These are phyloP conservation scores for Fregata magnificens DNA, from an alignment of 2,113 vertebrate species.

Conservation along the genomic window DNA sequence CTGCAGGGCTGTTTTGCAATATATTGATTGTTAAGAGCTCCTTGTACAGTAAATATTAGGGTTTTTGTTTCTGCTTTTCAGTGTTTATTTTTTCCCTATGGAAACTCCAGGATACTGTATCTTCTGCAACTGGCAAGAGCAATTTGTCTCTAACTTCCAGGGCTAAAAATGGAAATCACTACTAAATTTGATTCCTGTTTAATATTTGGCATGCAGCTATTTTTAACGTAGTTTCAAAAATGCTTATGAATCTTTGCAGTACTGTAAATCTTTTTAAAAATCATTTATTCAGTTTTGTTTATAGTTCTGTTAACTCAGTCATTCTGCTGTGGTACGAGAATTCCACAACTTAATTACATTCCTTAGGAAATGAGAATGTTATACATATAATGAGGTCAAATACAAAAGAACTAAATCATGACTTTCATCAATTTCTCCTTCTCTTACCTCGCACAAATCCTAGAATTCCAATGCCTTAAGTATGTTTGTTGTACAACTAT, in stretches of 20 bases:
- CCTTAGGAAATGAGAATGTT: background rate
- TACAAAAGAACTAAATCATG: background rate
- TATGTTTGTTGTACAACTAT: background rate
- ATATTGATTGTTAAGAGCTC: background rate
- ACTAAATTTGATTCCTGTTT: background rate
- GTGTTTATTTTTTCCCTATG: background rate
- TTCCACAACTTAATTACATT: slow-evolving; percentile 16
- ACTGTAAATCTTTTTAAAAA: background rate
- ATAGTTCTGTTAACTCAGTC: background rate
- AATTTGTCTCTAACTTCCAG: background rate
- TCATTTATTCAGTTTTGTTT: background rate
- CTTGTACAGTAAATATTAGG: background rate
- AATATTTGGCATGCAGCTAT: background rate
- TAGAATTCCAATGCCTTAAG: background rate
- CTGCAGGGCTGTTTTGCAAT: background rate
- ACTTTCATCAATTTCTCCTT: background rate
- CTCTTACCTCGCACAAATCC: background rate
- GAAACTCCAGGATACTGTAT: background rate
- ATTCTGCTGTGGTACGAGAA: background rate
- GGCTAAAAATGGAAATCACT: background rate
- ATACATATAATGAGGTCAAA: background rate
- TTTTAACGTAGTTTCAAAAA: background rate
- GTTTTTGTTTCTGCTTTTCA: background rate
- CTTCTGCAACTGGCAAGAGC: background rate
- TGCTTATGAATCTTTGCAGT: background rate